Evolutionary conservation across 1,140 invertebrate genomes (phyloP), one percentile per base, ranked within the genome.

Genomic region (Schlechtendalia chinensis): DNA sequence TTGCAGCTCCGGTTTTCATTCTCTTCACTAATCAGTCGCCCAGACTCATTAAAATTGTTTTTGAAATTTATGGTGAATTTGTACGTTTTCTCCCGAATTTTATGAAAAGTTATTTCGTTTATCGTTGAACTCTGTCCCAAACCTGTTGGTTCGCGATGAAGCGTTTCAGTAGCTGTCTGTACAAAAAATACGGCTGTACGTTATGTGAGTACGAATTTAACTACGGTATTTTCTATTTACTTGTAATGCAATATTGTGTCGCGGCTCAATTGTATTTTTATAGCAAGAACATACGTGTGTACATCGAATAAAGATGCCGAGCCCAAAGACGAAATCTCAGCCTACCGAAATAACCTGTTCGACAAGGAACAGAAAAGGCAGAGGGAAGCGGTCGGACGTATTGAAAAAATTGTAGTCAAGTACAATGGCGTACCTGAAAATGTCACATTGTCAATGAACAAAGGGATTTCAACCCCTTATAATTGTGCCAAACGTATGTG

Each of bases 391-490:
- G 87, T 97, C 39, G 93, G 93, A 11, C 87, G 96, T 84, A 90
- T 98, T 74, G 94, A 98, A 84, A 98, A 98, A 88, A 96, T 98
- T 80, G 89, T 94, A 86, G 93, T 98, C 0, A 88, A 90, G 81
- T 93, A 94, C 85, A 87, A 89, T 80, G 93, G 93, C 0, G 84
- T 89, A 6, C 91, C 93, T 0, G 90, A 94, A 82, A 89, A 93
- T 82, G 88, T 89, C 27, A 91, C 89, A 5, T 86, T 98, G 53
- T 85, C 93, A 19, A 98, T 99, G 96, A 98, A 99, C 86, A 95
- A 93, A 86, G 87, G 90, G 82, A 86, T 98, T 6, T 98, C 96
- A 1, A 98, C 96, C 2, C 97, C 97, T 3, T 92, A 89, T 83
- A 92, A 98, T 86, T 97, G 96, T 88, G 94, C 96, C 1, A 92